Conservation (phyloP, 2,113 vertebrate species). For the Microcebus jonahi region DNA sequence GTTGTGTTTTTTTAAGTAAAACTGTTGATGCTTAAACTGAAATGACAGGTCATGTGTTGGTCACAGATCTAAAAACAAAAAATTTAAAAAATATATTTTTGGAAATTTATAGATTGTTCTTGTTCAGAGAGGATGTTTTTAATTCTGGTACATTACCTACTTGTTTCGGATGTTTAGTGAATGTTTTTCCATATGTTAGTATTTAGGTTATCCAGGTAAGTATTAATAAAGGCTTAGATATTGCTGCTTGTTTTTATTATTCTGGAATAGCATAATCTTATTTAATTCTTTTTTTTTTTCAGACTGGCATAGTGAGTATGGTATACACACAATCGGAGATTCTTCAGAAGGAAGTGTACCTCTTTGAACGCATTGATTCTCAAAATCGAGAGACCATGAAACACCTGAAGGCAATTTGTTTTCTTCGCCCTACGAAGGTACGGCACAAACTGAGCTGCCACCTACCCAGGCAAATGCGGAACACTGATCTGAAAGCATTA, state of each 20-base stretch:
- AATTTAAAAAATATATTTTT: neutral
- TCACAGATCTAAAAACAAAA: neutral
- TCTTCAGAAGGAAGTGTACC: conserved; percentile 97
- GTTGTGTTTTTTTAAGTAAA: neutral
- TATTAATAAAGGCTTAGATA: neutral
- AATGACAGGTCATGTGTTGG: conserved; percentile 2
- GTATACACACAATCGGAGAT: conserved; percentile 98
- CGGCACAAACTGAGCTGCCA: neutral
- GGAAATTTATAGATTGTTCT: neutral
- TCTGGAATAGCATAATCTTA: neutral
- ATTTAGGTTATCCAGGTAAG: conserved; percentile 6
- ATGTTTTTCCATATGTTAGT: neutral
- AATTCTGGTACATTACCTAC: neutral
- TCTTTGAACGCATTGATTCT: conserved; percentile 96
- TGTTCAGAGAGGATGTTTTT: conserved; percentile 25
- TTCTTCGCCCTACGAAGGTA: conserved; percentile 96
- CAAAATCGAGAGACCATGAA: conserved; percentile 95
- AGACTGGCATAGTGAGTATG: conserved; percentile 96
- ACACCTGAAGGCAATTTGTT: conserved; percentile 97
- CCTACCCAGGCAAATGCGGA: neutral
- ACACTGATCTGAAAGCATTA: conserved; percentile 17
- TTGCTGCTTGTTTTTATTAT: neutral
- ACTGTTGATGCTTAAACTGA: neutral
- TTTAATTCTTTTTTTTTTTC: conserved; percentile 42
- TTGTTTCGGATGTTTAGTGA: neutral